Conservation (phyloP, 1,140 invertebrate genomes). For the Aphis craccivora region DNA sequence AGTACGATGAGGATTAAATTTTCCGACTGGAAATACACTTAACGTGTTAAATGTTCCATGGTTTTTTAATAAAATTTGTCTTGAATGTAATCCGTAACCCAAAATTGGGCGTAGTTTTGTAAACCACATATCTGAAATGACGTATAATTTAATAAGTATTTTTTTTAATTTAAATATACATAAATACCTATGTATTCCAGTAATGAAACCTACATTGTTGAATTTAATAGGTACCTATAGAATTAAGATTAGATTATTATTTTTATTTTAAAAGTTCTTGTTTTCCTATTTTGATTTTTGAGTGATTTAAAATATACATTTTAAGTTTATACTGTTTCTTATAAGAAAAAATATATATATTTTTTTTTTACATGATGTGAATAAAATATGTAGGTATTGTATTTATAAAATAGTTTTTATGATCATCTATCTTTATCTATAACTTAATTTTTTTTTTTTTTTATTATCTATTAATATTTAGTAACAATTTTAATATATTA, state of each 20-base stretch:
- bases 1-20: neutral
- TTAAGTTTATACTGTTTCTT: neutral
- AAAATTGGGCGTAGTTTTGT: conserved; percentile 40
- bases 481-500: neutral
- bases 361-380: too few species aligned
- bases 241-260: neutral
- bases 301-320: neutral
- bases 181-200: neutral
- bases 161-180: neutral
- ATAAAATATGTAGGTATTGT: too few species aligned
- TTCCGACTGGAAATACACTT: neutral
- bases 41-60: neutral
- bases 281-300: neutral
- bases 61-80: conserved; percentile 4
- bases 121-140: conserved; percentile 34
- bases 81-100: conserved; percentile 26
- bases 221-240: neutral
- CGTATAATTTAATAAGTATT: neutral
- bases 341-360: too few species aligned
- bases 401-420: neutral
- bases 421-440: neutral
- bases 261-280: neutral
- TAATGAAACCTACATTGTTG: neutral
- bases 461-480: neutral
- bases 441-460: neutral